Percentiles rank a stretch among this genome's conserved stretches.
Evolutionary conservation across 2,113 vertebrate species (phyloP).

Genomic region (Scortum barcoo): DNA sequence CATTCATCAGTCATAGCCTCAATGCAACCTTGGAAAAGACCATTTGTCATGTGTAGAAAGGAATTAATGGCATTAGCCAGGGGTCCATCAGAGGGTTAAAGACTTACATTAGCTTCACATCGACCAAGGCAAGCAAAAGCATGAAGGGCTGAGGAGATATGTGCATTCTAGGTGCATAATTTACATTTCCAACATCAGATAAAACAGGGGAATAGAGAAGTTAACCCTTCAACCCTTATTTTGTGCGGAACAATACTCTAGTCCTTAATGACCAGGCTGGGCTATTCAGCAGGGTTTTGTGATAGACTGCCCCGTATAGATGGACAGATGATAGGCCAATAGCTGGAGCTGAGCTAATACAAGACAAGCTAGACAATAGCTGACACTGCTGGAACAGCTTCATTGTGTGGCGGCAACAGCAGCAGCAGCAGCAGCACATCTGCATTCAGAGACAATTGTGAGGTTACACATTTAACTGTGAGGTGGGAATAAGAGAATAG

Average conservation of each 20-base stretch:
- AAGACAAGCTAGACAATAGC: constrained; percentile 71
- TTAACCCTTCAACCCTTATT: constrained; percentile 70
- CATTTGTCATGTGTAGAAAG: constrained; percentile 55
- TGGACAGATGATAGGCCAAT: constrained; percentile 60
- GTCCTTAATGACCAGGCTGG: constrained; percentile 61
- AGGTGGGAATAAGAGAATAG: constrained; percentile 50
- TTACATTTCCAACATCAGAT: constrained; percentile 75
- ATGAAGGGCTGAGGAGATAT: not conserved
- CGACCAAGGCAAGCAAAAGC: constrained; percentile 41
- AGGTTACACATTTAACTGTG: constrained; percentile 57
- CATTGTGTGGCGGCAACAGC: constrained; percentile 61
- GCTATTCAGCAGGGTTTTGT: constrained; percentile 56
- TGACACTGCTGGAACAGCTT: constrained; percentile 62
- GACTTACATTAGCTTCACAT: constrained; percentile 72
- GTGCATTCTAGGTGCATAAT: constrained; percentile 46
- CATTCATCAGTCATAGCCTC: constrained; percentile 45
- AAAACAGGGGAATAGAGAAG: constrained; percentile 57
- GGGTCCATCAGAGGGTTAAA: constrained; percentile 76
- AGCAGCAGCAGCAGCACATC: constrained; percentile 35
- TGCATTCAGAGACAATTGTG: constrained; percentile 57
- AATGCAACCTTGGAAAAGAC: constrained; percentile 46
- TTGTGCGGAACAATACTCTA: constrained; percentile 54
- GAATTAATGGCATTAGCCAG: constrained; percentile 69
- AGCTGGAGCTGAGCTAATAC: constrained; percentile 58
- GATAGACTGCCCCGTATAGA: constrained; percentile 55